A percentile compares a stretch with the other conserved stretches of the same genome.
phyloP scores from a whole-genome alignment of 2,888 invertebrate genomes.

The Pyrrhia umbra region DNA sequence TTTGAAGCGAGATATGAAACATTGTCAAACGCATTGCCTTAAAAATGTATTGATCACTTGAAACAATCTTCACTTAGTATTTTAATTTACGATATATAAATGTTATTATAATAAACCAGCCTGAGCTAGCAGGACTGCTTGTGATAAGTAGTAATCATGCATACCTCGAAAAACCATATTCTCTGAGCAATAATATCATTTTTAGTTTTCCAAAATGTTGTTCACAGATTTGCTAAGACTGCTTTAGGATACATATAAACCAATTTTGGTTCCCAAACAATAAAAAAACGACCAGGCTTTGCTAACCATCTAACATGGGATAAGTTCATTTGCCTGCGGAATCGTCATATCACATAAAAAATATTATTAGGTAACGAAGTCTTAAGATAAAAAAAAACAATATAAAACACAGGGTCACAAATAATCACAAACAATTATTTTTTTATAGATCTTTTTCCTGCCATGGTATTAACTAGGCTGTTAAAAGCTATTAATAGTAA shows the following conservation, averaged over 20 bases:
- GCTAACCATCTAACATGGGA: too few species aligned
- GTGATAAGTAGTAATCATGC: constrained; percentile 38
- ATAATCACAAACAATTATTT: too few species aligned
- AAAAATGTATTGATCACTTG: constrained; percentile 11
- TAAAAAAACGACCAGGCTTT: too few species aligned
- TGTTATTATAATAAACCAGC: constrained; percentile 4
- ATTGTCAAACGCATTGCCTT: too few species aligned
- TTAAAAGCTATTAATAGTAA: background rate
- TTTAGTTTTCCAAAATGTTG: background rate
- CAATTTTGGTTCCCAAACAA: background rate
- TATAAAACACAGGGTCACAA: too few species aligned
- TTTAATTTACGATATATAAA: constrained; percentile 4
- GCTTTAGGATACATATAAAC: background rate
- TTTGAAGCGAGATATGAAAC: constrained; percentile 22
- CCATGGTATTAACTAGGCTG: too few species aligned
- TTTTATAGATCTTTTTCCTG: background rate
- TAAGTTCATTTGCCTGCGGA: background rate
- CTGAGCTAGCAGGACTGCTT: constrained; percentile 17
- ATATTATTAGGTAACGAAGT: background rate
- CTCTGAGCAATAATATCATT: background rate
- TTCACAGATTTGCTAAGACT: too few species aligned
- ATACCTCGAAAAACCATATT: constrained; percentile 17
- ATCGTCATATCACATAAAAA: background rate
- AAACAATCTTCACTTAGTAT: constrained; percentile 31
- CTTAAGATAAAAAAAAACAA: background rate